Base-by-base conservation (phyloP, 2,797 vertebrate genomes). In the Scleropages formosus region DNA sequence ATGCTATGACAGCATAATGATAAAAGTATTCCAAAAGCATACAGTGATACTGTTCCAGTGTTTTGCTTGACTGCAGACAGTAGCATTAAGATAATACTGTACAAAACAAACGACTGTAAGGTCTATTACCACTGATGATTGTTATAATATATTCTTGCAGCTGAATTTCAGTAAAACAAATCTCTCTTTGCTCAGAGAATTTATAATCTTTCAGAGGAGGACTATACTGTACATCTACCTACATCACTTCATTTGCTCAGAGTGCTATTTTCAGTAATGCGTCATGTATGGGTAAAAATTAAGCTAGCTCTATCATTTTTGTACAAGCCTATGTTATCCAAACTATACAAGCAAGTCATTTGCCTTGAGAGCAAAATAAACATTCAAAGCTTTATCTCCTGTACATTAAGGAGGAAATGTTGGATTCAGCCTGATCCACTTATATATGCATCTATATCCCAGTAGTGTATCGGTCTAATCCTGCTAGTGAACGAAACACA, bases 201-300 rank as follows among this genome's bases (percentile, higher is more conserved):
- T 75, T 76, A 81, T 82, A 80, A 46, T 39, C 69, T 56, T 18
- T 56, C 53, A 56, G 53, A 12, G 67, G 67, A 24, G 67, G 67
- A 24, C 22, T 69, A 53, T 15, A 85, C 81, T 63, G 82, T 79
- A 80, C 84, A 89, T 84, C 84, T 85, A 82, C 85, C 86, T 81
- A 84, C 83, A 82, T 80, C 65, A 18, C 83, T 77, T 76, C 82
- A 85, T 75, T 24, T 80, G 70, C 73, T 83, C 79, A 78, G 82
- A 85, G 83, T 81, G 82, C 83, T 85, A 85, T 89, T 88, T 84
- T 90, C 88, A 86, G 87, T 86, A 85, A 71, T 86, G 82, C 78
- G 84, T 84, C 84, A 85, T 82, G 83, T 47, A 15, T 82, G 82
- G 83, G 74, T 81, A 80, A 84, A 86, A 87, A 88, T 87, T 84